phyloP scores from a whole-genome alignment of 2,797 vertebrate species.

The Pseudomugil gertrudae region DNA sequence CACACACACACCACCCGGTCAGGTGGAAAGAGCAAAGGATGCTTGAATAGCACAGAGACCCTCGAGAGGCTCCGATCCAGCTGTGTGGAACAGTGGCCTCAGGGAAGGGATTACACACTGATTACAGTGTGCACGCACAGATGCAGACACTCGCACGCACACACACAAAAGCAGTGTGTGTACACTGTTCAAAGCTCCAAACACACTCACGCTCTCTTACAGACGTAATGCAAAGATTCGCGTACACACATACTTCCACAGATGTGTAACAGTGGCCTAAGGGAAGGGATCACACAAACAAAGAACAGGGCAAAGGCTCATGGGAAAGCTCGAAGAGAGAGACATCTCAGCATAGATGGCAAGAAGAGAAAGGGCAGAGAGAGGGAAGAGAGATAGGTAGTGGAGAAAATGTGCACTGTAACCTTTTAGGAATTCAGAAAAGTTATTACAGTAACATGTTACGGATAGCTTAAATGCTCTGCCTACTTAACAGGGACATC shows the following conservation, averaged over 20 bases:
- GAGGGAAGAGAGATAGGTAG: slow-evolving; percentile 41
- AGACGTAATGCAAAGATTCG: slow-evolving; percentile 45
- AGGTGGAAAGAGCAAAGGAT: slow-evolving; percentile 83
- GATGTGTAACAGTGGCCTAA: slow-evolving; percentile 78
- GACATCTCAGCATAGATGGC: slow-evolving; percentile 65
- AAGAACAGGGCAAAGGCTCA: slow-evolving; percentile 76
- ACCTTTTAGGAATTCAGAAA: slow-evolving; percentile 30
- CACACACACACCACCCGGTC: slow-evolving; percentile 79
- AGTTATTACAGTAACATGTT: background rate
- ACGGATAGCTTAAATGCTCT: background rate
- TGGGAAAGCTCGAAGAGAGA: slow-evolving; percentile 75
- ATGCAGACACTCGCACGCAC: slow-evolving; percentile 40
- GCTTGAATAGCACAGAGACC: slow-evolving; percentile 80
- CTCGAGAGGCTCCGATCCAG: slow-evolving; percentile 80
- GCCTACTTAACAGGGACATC: background rate
- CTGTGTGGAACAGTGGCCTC: slow-evolving; percentile 81
- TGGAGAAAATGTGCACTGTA: slow-evolving; percentile 25
- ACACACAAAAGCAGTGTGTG: slow-evolving; percentile 34
- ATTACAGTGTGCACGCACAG: slow-evolving; percentile 66
- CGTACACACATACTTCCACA: slow-evolving; percentile 65
- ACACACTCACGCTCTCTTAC: slow-evolving; percentile 33
- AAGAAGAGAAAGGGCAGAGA: slow-evolving; percentile 53
- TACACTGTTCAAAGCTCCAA: slow-evolving; percentile 53
- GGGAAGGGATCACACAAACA: slow-evolving; percentile 78
- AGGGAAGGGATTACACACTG: slow-evolving; percentile 80